phyloP scores from a whole-genome alignment of 1,140 invertebrate genomes.

The Megalopta genalis region DNA sequence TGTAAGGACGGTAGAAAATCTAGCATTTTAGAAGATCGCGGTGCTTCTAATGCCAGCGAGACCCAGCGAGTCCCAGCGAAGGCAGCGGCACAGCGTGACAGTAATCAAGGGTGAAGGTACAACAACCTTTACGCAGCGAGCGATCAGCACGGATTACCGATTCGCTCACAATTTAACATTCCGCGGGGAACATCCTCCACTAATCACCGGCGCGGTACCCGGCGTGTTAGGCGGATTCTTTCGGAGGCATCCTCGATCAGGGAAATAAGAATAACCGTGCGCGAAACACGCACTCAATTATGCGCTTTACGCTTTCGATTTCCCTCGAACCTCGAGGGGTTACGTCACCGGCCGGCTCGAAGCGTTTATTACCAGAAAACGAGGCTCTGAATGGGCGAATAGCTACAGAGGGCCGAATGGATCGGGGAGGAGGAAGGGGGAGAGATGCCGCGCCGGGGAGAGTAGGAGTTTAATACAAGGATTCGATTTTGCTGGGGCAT shows the following conservation, averaged over 20 bases:
- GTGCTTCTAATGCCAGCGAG: no score
- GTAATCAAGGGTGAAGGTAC: conserved; percentile 1
- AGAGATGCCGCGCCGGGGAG: no score
- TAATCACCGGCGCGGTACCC: background rate
- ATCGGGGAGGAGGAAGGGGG: no score
- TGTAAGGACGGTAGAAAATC: no score
- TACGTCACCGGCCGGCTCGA: background rate
- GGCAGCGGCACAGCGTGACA: background rate
- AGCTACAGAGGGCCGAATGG: no score
- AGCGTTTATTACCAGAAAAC: conserved; percentile 7
- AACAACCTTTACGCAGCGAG: background rate
- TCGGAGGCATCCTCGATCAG: background rate
- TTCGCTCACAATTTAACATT: conserved; percentile 1
- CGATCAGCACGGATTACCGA: background rate
- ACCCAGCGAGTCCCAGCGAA: no score
- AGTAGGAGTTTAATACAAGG: background rate
- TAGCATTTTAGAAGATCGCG: no score
- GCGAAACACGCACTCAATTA: background rate
- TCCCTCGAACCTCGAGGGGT: background rate
- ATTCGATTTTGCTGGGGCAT: conserved; percentile 7
- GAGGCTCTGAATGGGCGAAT: background rate
- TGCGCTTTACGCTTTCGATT: background rate
- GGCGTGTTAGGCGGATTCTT: background rate
- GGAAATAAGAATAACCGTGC: background rate
- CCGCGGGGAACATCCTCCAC: background rate